These are phyloP conservation scores for Xenus cinereus DNA, from an alignment of 2,113 vertebrate species.

Conservation along the genomic window DNA sequence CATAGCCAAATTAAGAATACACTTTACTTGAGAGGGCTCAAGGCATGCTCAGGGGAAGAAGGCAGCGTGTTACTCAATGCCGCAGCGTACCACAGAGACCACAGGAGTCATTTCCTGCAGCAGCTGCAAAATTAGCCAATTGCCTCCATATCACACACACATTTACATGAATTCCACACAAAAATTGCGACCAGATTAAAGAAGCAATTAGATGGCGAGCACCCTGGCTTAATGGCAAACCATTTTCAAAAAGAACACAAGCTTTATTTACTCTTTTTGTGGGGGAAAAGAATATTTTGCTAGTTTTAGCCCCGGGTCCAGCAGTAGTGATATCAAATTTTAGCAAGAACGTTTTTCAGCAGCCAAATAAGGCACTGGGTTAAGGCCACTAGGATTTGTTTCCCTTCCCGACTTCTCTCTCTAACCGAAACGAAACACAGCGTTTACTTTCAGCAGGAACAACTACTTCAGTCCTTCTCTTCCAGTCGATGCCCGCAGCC, in stretches of 20 bases:
- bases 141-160: background rate
- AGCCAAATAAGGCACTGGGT: background rate
- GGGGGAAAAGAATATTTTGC: rapidly evolving
- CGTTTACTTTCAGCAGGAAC: background rate
- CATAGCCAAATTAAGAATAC: background rate
- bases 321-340: background rate
- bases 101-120: background rate
- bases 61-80: background rate
- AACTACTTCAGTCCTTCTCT: background rate
- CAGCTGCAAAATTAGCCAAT: background rate
- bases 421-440: background rate
- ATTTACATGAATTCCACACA: background rate
- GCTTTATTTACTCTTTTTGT: background rate
- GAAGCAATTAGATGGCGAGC: background rate
- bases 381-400: background rate
- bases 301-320: background rate
- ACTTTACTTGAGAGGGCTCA: background rate
- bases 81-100: background rate
- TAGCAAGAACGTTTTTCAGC: background rate
- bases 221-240: background rate
- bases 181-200: background rate
- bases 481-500: too few species aligned
- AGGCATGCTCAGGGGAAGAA: background rate
- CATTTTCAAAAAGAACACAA: background rate
- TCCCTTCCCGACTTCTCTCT: background rate